These are phyloP conservation scores for Subacronicta megacephala DNA, from an alignment of 2,888 invertebrate genomes.

Conservation along the genomic window DNA sequence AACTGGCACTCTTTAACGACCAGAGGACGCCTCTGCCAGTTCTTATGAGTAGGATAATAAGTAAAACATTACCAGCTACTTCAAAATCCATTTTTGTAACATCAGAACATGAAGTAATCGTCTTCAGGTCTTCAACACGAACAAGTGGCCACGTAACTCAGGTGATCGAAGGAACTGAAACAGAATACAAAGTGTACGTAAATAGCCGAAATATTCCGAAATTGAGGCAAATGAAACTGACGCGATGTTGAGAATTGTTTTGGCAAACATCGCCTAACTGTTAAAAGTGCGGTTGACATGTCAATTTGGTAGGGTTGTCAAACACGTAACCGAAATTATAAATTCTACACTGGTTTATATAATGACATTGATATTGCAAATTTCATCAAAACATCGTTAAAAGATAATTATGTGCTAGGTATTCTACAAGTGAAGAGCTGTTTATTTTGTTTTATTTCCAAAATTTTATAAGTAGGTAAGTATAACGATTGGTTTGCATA, in stretches of 20 bases:
- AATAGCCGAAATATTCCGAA: conserved; percentile 30
- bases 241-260: conserved; percentile 36
- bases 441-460: too few relatives aligned
- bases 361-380: too few relatives aligned
- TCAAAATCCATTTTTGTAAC: conserved; percentile 15
- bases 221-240: conserved; percentile 24
- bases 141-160: conserved; percentile 32
- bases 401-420: too few relatives aligned
- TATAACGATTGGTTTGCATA: too few relatives aligned
- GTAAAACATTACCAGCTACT: too few relatives aligned
- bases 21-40: too few relatives aligned
- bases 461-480: too few relatives aligned
- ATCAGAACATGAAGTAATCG: conserved; percentile 23
- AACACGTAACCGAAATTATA: not conserved
- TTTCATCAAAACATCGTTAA: too few relatives aligned
- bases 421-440: too few relatives aligned
- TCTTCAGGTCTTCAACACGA: conserved; percentile 3
- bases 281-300: conserved; percentile 13
- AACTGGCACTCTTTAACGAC: too few relatives aligned
- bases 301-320: conserved; percentile 34
- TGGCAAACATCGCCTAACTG: conserved; percentile 36
- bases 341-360: not conserved
- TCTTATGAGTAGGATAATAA: too few relatives aligned
- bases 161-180: conserved; percentile 15
- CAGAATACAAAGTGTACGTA: conserved; percentile 49